A percentile compares a stretch with the other conserved stretches of the same genome.
phyloP scores from a whole-genome alignment of 2,888 invertebrate genomes.

The Strigamia transsilvanica region DNA sequence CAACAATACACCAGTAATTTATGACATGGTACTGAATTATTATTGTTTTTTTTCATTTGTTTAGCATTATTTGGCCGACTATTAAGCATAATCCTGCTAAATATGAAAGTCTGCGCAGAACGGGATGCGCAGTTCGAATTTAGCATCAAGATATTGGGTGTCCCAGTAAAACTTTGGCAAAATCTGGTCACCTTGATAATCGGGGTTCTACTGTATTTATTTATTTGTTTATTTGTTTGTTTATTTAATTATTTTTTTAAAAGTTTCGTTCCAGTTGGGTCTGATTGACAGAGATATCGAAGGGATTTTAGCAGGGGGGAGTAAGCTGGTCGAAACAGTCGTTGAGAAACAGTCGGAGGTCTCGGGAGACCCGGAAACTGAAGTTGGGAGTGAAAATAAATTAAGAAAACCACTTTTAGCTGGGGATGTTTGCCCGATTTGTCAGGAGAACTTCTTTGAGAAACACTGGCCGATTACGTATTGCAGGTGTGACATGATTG shows the following conservation, averaged over 20 bases:
- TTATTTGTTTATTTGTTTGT: neutral
- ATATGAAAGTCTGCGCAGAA: no score
- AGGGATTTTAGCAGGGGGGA: neutral
- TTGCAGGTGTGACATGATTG: constrained; percentile 52
- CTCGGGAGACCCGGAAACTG: neutral
- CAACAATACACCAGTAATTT: no score
- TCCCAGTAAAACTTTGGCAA: no score
- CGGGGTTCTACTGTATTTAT: no score
- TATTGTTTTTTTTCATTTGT: no score
- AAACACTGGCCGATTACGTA: constrained; percentile 52
- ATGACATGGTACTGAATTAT: no score
- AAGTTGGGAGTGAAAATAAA: neutral
- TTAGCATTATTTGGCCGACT: no score
- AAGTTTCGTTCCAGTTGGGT: constrained; percentile 50
- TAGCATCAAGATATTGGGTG: no score
- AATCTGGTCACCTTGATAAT: no score
- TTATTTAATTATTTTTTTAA: no score
- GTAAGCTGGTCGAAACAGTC: neutral
- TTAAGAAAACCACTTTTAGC: constrained; percentile 1
- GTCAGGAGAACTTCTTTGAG: constrained; percentile 52
- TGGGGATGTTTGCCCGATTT: constrained; percentile 52
- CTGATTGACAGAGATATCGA: constrained; percentile 40
- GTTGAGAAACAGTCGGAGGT: neutral
- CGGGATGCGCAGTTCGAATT: no score
- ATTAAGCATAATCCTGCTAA: no score